A percentile compares a stretch with the other conserved stretches of the same genome.
Evolutionary conservation across 1,140 invertebrate genomes (phyloP).

Genomic region (Zeugodacus cucurbitae): DNA sequence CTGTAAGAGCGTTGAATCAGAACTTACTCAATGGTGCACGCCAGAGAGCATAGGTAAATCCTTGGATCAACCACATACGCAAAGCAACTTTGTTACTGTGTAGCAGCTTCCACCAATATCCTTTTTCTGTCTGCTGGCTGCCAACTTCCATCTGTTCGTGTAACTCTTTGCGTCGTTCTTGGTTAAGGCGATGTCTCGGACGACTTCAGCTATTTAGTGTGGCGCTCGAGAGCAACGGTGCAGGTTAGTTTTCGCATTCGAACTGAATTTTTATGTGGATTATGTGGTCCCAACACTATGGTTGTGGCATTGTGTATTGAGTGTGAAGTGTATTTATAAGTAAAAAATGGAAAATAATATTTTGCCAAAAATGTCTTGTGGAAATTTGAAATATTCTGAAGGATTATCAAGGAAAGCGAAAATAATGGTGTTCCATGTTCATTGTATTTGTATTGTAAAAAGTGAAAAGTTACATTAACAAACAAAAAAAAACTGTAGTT

Average conservation of each 20-base stretch:
- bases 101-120: slow-evolving; percentile 17
- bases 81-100: background rate
- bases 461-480: too few species aligned
- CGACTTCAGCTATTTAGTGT: background rate
- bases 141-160: background rate
- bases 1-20: too few species aligned
- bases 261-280: background rate
- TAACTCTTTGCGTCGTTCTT: background rate
- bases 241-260: slow-evolving; percentile 7
- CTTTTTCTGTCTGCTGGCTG: background rate
- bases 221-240: slow-evolving; percentile 23
- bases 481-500: background rate
- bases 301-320: slow-evolving; percentile 26
- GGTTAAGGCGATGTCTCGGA: slow-evolving; percentile 31
- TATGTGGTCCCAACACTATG: background rate
- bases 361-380: background rate
- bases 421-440: background rate
- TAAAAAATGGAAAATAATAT: background rate
- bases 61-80: background rate
- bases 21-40: background rate
- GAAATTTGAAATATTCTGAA: background rate
- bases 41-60: background rate
- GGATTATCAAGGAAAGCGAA: background rate
- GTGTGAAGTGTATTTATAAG: background rate
- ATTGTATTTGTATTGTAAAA: background rate